These are phyloP conservation scores for Elymnias hypermnestra DNA, from an alignment of 1,140 invertebrate genomes.

Conservation along the genomic window DNA sequence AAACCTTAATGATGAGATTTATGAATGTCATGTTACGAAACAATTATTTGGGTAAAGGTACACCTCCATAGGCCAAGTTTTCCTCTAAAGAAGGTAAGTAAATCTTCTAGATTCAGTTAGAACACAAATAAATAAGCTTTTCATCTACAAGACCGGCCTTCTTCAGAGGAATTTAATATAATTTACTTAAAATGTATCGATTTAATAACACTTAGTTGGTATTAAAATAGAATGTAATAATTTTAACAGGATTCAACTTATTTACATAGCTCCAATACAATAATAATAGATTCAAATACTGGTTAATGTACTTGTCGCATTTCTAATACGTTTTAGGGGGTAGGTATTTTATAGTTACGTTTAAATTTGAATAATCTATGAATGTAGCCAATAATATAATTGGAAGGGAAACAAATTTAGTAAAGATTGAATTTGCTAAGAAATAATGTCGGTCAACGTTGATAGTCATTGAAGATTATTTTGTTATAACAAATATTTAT, in stretches of 20 bases:
- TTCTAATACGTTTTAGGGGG: too few species aligned
- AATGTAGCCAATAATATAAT: too few species aligned
- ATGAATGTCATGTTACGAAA: slow-evolving; percentile 15
- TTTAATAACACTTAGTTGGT: slow-evolving; percentile 67
- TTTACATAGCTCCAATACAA: slow-evolving; percentile 57
- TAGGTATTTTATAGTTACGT: too few species aligned
- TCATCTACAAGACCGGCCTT: slow-evolving; percentile 35
- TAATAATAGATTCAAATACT: slow-evolving; percentile 19
- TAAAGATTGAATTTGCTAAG: too few species aligned
- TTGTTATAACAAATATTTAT: too few species aligned
- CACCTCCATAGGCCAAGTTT: slow-evolving; percentile 52
- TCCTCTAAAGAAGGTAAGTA: slow-evolving; percentile 54
- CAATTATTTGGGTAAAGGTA: slow-evolving; percentile 12
- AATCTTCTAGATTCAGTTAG: background rate
- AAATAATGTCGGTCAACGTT: too few species aligned
- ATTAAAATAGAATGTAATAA: slow-evolving; percentile 75
- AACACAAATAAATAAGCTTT: slow-evolving; percentile 14
- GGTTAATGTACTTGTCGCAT: slow-evolving; percentile 4
- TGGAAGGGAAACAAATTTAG: too few species aligned
- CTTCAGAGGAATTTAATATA: slow-evolving; percentile 49
- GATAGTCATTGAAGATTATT: too few species aligned
- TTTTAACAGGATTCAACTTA: slow-evolving; percentile 73
- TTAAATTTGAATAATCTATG: too few species aligned
- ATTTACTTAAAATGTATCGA: slow-evolving; percentile 63
- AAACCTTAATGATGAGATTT: too few species aligned